phyloP scores from a whole-genome alignment of 2,113 vertebrate genomes.

The Cephalophus harveyi region DNA sequence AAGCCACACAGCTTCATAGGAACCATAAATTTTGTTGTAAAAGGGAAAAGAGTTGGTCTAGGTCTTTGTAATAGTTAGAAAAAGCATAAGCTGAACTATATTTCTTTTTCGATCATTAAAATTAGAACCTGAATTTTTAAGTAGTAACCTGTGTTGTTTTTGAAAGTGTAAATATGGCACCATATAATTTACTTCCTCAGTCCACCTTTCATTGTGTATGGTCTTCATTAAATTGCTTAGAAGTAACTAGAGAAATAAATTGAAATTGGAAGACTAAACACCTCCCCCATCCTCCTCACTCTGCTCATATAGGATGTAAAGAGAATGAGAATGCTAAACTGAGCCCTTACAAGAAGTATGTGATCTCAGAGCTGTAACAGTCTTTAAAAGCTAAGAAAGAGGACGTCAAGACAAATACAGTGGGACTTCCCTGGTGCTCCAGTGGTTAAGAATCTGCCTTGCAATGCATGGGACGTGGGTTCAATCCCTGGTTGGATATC shows the following conservation, averaged over 20 bases:
- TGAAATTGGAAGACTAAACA: background rate
- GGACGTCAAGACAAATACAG: background rate
- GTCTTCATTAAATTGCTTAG: background rate
- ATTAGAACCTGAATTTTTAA: background rate
- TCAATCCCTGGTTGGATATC: background rate
- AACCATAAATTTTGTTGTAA: background rate
- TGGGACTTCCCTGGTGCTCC: background rate
- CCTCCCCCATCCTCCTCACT: background rate
- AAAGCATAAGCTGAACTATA: background rate
- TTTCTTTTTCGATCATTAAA: conserved; percentile 19
- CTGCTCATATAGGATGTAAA: background rate
- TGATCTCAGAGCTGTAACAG: background rate
- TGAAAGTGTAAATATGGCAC: background rate
- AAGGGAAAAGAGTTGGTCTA: background rate
- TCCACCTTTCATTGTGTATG: background rate
- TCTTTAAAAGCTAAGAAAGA: background rate
- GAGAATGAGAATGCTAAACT: background rate
- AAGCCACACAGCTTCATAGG: background rate
- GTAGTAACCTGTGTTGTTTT: background rate
- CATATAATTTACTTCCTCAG: background rate
- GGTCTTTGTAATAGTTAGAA: background rate
- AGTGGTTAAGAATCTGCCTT: background rate
- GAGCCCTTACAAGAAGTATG: background rate
- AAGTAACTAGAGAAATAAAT: background rate
- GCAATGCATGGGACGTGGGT: background rate